Conservation (phyloP, 2,888 invertebrate genomes). For the Drosophila mimica region DNA sequence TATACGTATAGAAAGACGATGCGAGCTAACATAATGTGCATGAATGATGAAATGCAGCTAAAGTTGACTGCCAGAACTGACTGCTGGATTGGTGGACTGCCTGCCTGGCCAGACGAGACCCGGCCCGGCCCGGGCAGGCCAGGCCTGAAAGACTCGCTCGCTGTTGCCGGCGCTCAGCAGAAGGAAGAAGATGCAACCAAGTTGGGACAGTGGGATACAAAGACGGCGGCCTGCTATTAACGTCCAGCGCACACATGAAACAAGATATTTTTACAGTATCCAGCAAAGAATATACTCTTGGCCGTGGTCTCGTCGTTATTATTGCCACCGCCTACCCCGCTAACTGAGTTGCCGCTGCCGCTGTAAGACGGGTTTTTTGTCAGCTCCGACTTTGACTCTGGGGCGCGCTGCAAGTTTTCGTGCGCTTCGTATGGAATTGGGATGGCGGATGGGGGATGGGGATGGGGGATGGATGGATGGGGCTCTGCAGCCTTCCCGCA, state of each 20-base stretch:
- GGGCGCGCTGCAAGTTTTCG: conserved; percentile 58
- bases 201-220: conserved; percentile 24
- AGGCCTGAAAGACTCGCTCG: conserved; percentile 17
- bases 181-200: conserved; percentile 36
- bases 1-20: conserved; percentile 22
- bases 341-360: not conserved
- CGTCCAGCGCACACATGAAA: conserved; percentile 82
- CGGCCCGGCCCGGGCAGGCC: not conserved
- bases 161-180: conserved; percentile 34
- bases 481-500: conserved; percentile 62
- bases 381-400: conserved; percentile 70
- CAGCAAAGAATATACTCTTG: conserved; percentile 41
- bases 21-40: conserved; percentile 73
- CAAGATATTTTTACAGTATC: conserved; percentile 79
- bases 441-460: conserved; percentile 25
- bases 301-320: conserved; percentile 62
- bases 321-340: conserved; percentile 28
- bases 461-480: conserved; percentile 15
- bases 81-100: conserved; percentile 29
- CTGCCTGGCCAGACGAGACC: conserved; percentile 7
- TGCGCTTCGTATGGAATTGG: conserved; percentile 20
- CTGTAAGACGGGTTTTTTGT: conserved; percentile 65
- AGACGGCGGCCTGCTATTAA: conserved; percentile 71
- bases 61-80: conserved; percentile 65
- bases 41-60: conserved; percentile 80